phyloP scores from a whole-genome alignment of 2,113 vertebrate species.

The Leptobrachium leishanense region DNA sequence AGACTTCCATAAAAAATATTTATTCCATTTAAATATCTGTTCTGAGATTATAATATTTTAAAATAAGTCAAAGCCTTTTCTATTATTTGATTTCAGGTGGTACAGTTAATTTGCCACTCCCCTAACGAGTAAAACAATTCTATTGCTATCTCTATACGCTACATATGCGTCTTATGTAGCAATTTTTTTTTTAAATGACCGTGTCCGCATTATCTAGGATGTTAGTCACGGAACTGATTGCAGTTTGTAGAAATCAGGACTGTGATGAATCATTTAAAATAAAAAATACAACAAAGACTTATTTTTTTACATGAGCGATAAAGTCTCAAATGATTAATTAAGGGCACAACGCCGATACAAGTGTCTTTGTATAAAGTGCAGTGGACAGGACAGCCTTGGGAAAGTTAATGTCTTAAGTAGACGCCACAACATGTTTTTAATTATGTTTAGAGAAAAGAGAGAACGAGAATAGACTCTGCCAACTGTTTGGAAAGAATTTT shows the following conservation, averaged over 20 bases:
- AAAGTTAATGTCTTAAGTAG: constrained; percentile 86
- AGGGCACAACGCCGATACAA: constrained; percentile 76
- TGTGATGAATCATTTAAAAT: constrained; percentile 70
- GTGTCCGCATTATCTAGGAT: constrained; percentile 60
- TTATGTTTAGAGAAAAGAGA: constrained; percentile 73
- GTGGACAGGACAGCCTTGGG: constrained; percentile 79
- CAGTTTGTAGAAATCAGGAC: constrained; percentile 69
- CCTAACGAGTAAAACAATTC: too few relatives aligned
- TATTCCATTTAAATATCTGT: too few relatives aligned
- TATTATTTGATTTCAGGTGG: too few relatives aligned
- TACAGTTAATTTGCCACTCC: too few relatives aligned
- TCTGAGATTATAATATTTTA: too few relatives aligned
- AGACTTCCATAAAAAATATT: too few relatives aligned
- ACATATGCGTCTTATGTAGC: too few relatives aligned
- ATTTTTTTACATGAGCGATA: constrained; percentile 62
- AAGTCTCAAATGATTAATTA: constrained; percentile 79
- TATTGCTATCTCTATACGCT: too few relatives aligned
- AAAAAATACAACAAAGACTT: constrained; percentile 57
- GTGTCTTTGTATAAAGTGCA: constrained; percentile 79
- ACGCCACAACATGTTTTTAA: constrained; percentile 79
- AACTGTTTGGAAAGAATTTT: constrained; percentile 79
- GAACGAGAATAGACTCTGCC: constrained; percentile 75
- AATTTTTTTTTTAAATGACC: background rate
- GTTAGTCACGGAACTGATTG: constrained; percentile 69
- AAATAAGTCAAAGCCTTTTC: too few relatives aligned